A percentile compares a stretch with the other conserved stretches of the same genome.
phyloP scores from a whole-genome alignment of 2,888 invertebrate genomes.

The Epirrhoe alternata region DNA sequence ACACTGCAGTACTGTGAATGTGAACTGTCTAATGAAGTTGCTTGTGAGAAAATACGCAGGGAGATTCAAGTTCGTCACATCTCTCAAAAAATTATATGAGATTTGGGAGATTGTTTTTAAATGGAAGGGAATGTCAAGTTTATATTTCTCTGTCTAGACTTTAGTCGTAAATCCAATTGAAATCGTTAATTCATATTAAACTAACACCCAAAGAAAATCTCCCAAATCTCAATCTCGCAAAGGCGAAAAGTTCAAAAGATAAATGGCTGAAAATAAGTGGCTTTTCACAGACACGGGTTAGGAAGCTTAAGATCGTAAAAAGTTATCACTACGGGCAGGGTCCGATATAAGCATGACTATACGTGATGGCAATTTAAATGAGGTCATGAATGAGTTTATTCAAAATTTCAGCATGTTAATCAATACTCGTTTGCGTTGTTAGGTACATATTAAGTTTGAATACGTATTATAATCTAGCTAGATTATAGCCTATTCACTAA shows the following conservation, averaged over 20 bases:
- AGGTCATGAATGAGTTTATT: constrained; percentile 6
- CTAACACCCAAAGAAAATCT: background rate
- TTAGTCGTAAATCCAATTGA: background rate
- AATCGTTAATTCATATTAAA: constrained; percentile 8
- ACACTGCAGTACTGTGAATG: constrained; percentile 24
- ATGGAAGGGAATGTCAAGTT: background rate
- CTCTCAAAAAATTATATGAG: background rate
- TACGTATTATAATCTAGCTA: background rate
- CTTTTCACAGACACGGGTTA: constrained; percentile 12
- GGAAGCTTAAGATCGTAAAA: constrained; percentile 22
- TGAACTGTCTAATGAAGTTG: constrained; percentile 27
- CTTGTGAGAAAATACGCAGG: constrained; percentile 5
- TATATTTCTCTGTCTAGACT: background rate
- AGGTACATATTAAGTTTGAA: background rate
- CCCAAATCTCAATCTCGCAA: constrained; percentile 2
- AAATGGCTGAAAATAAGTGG: constrained; percentile 23
- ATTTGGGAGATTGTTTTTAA: too few species aligned
- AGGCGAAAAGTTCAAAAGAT: constrained; percentile 14
- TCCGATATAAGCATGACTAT: background rate
- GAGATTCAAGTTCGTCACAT: too few species aligned
- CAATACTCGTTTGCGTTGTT: background rate
- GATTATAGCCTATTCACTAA: background rate
- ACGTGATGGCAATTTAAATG: background rate
- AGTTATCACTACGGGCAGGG: constrained; percentile 13
- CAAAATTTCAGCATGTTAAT: constrained; percentile 7